A percentile compares a stretch with the other conserved stretches of the same genome.
phyloP scores from a whole-genome alignment of 1,140 invertebrate genomes.

The Vollenhovia emeryi region DNA sequence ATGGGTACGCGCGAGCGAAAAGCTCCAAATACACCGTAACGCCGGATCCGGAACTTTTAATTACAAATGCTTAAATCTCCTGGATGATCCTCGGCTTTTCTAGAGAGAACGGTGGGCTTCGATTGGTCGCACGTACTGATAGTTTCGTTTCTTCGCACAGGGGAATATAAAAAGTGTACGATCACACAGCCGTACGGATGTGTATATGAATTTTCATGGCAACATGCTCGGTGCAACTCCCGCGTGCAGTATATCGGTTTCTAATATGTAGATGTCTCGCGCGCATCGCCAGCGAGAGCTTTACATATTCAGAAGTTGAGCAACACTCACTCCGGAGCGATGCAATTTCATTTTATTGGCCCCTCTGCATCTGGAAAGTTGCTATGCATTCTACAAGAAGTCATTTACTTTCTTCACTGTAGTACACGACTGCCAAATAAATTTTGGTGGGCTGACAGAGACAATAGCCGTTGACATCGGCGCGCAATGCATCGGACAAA shows the following conservation, averaged over 20 bases:
- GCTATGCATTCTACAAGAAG: not conserved
- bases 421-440: conserved; percentile 17
- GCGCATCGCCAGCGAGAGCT: not conserved
- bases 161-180: not conserved
- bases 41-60: not conserved
- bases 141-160: not conserved
- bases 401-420: conserved; percentile 10
- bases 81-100: not conserved
- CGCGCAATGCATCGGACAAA: not conserved
- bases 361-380: not conserved
- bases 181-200: not conserved
- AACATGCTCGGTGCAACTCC: conserved; percentile 30
- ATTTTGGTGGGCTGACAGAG: not conserved
- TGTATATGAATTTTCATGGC: conserved; percentile 68
- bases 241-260: conserved; percentile 68
- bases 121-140: not conserved
- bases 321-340: not conserved
- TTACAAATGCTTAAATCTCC: conserved; percentile 2
- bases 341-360: conserved; percentile 53
- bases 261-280: conserved; percentile 65
- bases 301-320: conserved; percentile 63
- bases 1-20: not conserved
- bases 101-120: not conserved
- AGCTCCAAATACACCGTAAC: not conserved
- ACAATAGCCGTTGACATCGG: not conserved